Evolutionary conservation across 1,140 invertebrate genomes (phyloP).

Genomic region (Eriosoma lanigerum): DNA sequence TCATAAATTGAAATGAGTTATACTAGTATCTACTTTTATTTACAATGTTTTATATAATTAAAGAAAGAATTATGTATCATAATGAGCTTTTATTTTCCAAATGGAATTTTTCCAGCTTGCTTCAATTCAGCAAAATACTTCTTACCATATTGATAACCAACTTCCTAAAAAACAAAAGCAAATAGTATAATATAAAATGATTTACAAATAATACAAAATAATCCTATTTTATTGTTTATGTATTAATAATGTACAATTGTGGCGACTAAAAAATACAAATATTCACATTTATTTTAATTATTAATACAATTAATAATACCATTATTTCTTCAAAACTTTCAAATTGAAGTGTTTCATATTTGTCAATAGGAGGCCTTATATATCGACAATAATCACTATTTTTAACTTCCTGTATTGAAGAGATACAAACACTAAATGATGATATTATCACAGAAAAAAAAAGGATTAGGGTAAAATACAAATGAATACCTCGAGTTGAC

Average conservation of each 20-base stretch:
- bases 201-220: too few relatives aligned
- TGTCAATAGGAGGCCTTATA: slow-evolving; percentile 95
- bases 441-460: not conserved
- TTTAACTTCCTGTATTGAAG: slow-evolving; percentile 78
- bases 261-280: too few relatives aligned
- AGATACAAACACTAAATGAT: slow-evolving; percentile 8
- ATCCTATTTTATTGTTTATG: too few relatives aligned
- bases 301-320: slow-evolving; percentile 55
- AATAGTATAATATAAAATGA: too few relatives aligned
- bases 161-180: slow-evolving; percentile 61
- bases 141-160: slow-evolving; percentile 72
- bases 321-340: slow-evolving; percentile 96
- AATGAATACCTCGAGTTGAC: slow-evolving; percentile 81
- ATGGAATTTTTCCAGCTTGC: slow-evolving; percentile 62
- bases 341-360: slow-evolving; percentile 96
- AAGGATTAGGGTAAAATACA: not conserved
- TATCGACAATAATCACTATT: slow-evolving; percentile 98
- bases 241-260: too few relatives aligned
- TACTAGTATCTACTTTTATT: too few relatives aligned
- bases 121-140: slow-evolving; percentile 83
- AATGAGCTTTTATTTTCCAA: slow-evolving; percentile 40
- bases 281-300: too few relatives aligned
- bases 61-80: not conserved
- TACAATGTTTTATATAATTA: too few relatives aligned
- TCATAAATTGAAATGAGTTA: too few relatives aligned